Conservation (phyloP, 2,113 vertebrate species). For the Elephas maximus region DNA sequence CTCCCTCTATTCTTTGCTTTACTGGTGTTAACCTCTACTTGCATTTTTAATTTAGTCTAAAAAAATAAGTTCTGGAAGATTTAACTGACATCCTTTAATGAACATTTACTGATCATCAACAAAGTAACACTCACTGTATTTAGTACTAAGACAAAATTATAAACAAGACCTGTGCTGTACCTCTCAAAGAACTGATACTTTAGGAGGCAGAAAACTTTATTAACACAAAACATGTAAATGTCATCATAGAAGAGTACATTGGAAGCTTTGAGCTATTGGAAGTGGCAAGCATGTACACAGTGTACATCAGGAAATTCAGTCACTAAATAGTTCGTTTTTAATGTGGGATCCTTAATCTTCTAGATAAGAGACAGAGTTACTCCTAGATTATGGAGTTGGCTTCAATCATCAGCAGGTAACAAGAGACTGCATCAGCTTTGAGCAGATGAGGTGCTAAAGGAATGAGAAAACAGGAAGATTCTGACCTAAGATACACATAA, state of each 20-base stretch:
- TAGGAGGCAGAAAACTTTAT: too few relatives aligned
- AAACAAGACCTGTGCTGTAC: not conserved
- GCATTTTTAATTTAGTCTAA: not conserved
- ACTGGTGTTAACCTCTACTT: not conserved
- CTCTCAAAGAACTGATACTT: not conserved
- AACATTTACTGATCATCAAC: not conserved
- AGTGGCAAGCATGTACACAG: rapidly evolving
- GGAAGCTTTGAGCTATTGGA: not conserved
- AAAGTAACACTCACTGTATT: not conserved
- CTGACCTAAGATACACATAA: not conserved
- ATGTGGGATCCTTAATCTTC: not conserved
- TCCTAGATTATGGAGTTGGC: not conserved
- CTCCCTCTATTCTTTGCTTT: not conserved
- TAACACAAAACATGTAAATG: not conserved
- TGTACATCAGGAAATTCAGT: not conserved
- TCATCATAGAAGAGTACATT: not conserved
- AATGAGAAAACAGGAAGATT: not conserved
- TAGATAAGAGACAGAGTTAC: not conserved
- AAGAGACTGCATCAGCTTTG: not conserved
- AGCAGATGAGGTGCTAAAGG: not conserved
- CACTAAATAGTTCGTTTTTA: not conserved
- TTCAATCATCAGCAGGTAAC: not conserved
- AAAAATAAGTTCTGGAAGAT: not conserved
- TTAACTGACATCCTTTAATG: not conserved
- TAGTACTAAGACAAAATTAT: not conserved